phyloP scores from a whole-genome alignment of 1,140 invertebrate genomes.

The Ostrea denselamellosa region DNA sequence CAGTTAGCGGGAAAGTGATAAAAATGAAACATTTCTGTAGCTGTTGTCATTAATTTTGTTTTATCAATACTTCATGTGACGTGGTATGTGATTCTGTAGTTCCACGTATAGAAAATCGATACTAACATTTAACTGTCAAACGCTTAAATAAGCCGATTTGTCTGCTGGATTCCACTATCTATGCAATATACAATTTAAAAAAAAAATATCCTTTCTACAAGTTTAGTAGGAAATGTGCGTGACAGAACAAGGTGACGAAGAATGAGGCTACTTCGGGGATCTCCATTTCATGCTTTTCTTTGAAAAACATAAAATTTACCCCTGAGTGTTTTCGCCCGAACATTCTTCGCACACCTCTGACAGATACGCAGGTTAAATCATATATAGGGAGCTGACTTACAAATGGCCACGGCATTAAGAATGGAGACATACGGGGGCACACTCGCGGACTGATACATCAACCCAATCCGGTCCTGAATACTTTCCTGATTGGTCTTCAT shows the following conservation, averaged over 20 bases:
- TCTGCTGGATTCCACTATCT: no score
- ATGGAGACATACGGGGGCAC: constrained; percentile 67
- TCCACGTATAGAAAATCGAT: neutral
- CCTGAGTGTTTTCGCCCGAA: neutral
- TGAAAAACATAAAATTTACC: neutral
- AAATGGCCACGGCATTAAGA: constrained; percentile 62
- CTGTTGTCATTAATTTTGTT: no score
- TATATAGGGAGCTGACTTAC: constrained; percentile 56
- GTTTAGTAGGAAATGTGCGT: no score
- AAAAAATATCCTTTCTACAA: no score
- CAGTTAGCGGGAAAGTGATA: no score
- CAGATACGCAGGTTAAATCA: neutral
- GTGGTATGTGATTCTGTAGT: no score
- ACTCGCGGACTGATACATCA: constrained; percentile 69
- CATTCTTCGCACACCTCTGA: neutral
- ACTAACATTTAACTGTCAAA: neutral
- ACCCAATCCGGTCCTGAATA: constrained; percentile 69
- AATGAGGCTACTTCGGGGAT: no score
- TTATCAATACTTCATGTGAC: no score
- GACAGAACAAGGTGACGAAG: no score
- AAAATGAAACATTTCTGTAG: no score
- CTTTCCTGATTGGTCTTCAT: constrained; percentile 66
- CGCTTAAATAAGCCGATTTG: neutral
- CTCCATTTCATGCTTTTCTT: no score
- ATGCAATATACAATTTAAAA: no score